These are phyloP conservation scores for Arothron firmamentum DNA, from an alignment of 2,113 vertebrate genomes.

Conservation along the genomic window DNA sequence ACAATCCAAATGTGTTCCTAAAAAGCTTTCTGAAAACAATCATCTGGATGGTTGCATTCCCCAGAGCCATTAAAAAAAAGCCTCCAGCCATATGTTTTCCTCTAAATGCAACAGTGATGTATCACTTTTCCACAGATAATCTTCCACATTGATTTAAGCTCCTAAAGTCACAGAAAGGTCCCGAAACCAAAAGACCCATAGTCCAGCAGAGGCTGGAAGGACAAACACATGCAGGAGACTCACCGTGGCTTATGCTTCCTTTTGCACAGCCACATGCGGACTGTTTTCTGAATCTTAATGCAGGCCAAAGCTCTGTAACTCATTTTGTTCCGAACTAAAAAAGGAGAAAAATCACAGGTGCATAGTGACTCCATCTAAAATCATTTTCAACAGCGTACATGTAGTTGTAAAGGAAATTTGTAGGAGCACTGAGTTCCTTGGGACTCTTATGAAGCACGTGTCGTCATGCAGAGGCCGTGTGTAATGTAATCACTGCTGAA, in stretches of 20 bases:
- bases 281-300: slow-evolving; percentile 95
- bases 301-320: slow-evolving; percentile 89
- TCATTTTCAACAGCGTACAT: too few species aligned
- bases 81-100: neutral
- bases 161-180: slow-evolving; percentile 26
- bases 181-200: slow-evolving; percentile 35
- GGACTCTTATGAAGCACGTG: slow-evolving; percentile 16
- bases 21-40: slow-evolving; percentile 27
- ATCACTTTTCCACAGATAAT: slow-evolving; percentile 29
- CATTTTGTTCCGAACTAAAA: slow-evolving; percentile 94
- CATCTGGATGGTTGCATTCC: slow-evolving; percentile 20
- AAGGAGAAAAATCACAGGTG: slow-evolving; percentile 1
- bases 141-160: slow-evolving; percentile 44
- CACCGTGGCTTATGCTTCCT: slow-evolving; percentile 95
- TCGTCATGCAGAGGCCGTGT: slow-evolving; percentile 20
- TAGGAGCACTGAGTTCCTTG: slow-evolving; percentile 11
- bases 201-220: neutral
- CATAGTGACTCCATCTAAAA: neutral
- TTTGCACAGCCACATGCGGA: slow-evolving; percentile 98
- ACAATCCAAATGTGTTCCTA: slow-evolving; percentile 6
- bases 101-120: slow-evolving; percentile 23
- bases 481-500: slow-evolving; percentile 37
- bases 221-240: slow-evolving; percentile 54
- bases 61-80: slow-evolving; percentile 7
- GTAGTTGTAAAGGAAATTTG: neutral